Percentiles rank a stretch among this genome's conserved stretches.
phyloP scores from a whole-genome alignment of 2,113 vertebrate species.

The Alligator sinensis region DNA sequence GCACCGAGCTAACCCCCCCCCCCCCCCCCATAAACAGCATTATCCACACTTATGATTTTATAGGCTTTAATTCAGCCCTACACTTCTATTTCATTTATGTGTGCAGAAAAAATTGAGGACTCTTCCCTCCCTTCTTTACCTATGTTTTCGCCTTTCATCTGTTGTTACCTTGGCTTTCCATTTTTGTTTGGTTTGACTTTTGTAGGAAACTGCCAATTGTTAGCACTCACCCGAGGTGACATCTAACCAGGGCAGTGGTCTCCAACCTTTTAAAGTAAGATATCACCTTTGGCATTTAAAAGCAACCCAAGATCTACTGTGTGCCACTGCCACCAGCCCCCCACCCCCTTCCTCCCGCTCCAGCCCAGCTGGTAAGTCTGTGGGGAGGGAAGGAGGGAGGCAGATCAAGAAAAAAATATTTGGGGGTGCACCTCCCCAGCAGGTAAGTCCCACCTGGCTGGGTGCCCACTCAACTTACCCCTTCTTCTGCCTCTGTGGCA shows the following conservation, averaged over 20 bases:
- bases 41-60: neutral
- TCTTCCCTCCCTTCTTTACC: neutral
- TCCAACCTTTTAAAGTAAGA: too few relatives aligned
- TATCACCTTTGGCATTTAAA: too few relatives aligned
- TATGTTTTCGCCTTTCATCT: neutral
- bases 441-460: too few relatives aligned
- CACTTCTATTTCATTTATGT: neutral
- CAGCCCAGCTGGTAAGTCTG: too few relatives aligned
- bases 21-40: neutral
- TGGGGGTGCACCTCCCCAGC: too few relatives aligned
- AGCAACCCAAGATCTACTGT: too few relatives aligned
- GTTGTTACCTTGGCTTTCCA: neutral
- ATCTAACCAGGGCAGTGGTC: neutral
- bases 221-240: neutral
- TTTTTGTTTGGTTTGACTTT: conserved; percentile 22
- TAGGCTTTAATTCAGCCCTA: neutral
- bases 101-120: neutral
- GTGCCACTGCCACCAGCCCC: too few relatives aligned
- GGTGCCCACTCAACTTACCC: too few relatives aligned
- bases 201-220: neutral
- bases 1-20: neutral
- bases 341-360: too few relatives aligned
- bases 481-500: too few relatives aligned
- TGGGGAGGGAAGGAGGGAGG: too few relatives aligned
- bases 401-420: too few relatives aligned